phyloP scores from a whole-genome alignment of 2,113 vertebrate species.

The Marmota monax region DNA sequence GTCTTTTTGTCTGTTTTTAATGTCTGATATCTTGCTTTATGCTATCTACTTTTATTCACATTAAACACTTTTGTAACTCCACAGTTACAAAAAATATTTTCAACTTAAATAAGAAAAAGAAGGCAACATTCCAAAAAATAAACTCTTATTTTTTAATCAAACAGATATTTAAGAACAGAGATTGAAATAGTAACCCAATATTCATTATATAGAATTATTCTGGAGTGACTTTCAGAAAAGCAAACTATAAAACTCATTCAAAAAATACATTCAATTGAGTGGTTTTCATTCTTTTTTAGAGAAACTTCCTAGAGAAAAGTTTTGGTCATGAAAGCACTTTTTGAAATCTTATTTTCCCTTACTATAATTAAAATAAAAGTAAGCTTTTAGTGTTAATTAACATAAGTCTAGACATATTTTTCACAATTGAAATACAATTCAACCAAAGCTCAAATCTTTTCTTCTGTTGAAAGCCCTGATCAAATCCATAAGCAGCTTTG shows the following conservation, averaged over 20 bases:
- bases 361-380: slow-evolving; percentile 35
- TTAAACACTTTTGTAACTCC: neutral
- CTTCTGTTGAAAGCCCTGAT: neutral
- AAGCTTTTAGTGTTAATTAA: neutral
- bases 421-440: neutral
- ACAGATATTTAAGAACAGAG: neutral
- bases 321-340: neutral
- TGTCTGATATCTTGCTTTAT: neutral
- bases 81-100: neutral
- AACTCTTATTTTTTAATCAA: neutral
- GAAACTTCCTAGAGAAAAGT: neutral
- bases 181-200: neutral
- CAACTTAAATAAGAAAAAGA: slow-evolving; percentile 37
- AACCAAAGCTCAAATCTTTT: neutral
- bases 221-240: neutral
- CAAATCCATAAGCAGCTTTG: neutral
- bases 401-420: neutral
- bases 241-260: neutral
- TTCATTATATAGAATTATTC: neutral
- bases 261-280: neutral
- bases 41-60: neutral
- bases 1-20: neutral
- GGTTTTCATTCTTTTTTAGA: neutral
- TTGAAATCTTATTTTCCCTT: neutral
- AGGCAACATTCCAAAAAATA: neutral